Evolutionary conservation across 2,888 invertebrate genomes (phyloP), one percentile per base, ranked within the genome.

Genomic region (Steinernema scapterisci): DNA sequence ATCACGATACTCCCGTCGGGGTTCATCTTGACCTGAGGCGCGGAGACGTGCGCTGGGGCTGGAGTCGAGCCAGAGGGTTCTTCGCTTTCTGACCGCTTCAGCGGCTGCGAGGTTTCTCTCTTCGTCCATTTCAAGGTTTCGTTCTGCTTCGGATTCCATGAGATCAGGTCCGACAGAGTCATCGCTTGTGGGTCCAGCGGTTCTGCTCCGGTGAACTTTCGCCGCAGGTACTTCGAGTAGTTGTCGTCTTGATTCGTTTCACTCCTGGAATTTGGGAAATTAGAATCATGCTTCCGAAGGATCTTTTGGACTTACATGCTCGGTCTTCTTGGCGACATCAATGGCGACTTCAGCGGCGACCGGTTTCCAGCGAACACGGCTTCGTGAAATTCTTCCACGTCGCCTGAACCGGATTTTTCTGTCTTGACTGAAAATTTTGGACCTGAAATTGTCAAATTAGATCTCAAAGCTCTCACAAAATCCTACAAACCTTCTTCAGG

Each of bases 1-100:
- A 84, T 77, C 0, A 85, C 79, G 27, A 84, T 72, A 27, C 76
- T 74, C 19, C 85, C 85, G 27, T 82, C 80, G 0, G 78, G 77
- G 52, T 82, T 82, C 70, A 85, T 80, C 76, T 82, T 84, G 25
- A 85, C 82, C 73, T 82, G 77, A 16, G 79, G 79, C 21, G 77
- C 73, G n/a, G 56, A n/a, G 16, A 48, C 71, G 6, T 54, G 43
- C 16, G 77, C 27, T 25, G 54, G 45, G 9, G 45, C 45, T 16
- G 45, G 54, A 7, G 54, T 54, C 23, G 54, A 54, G 5, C 13
- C 45, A n/a, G n/a, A n/a, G n/a, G n/a, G n/a, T n/a, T n/a, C n/a
- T n/a, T 16, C 6, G 48, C 48, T n/a, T 48, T 48, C 48, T 16
- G 48, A 48, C 48, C n/a, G 16, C n/a, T n/a, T n/a, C 23, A 21